A percentile compares a stretch with the other conserved stretches of the same genome.
These are phyloP conservation scores for Otus sunia DNA, from an alignment of 2,113 vertebrate genomes.

Conservation along the genomic window DNA sequence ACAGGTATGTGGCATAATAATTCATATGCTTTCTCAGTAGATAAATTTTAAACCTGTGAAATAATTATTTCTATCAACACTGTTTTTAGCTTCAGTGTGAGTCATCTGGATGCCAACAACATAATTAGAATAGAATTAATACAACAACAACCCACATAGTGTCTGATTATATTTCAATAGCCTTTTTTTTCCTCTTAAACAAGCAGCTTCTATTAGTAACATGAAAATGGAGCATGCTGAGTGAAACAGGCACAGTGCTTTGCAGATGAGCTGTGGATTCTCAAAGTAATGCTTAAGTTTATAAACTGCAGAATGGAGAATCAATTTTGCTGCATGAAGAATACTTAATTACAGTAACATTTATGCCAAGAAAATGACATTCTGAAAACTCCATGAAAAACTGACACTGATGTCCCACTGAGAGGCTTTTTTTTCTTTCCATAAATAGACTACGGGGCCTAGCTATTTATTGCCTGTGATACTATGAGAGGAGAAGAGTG, in stretches of 20 bases:
- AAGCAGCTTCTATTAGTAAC: slow-evolving; percentile 12
- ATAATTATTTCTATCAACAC: background rate
- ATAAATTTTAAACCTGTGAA: background rate
- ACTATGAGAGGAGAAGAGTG: background rate
- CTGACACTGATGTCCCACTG: slow-evolving; percentile 48
- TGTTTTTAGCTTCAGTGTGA: background rate
- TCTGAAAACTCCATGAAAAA: slow-evolving; percentile 59
- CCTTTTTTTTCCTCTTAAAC: background rate
- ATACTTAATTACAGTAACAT: slow-evolving; percentile 59
- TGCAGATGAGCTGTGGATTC: slow-evolving; percentile 40
- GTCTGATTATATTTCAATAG: slow-evolving; percentile 37
- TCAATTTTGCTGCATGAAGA: slow-evolving; percentile 56
- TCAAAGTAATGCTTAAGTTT: slow-evolving; percentile 54
- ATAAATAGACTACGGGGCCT: slow-evolving; percentile 32
- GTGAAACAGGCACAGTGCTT: background rate
- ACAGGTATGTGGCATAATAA: background rate
- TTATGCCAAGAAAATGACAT: slow-evolving; percentile 65
- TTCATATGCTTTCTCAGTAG: background rate
- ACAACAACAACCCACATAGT: slow-evolving; percentile 10
- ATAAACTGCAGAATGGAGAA: slow-evolving; percentile 61
- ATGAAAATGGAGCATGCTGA: slow-evolving; percentile 3
- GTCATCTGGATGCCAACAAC: slow-evolving; percentile 2
- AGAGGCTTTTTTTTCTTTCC: slow-evolving; percentile 20
- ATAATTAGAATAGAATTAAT: slow-evolving; percentile 48
- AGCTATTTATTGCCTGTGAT: slow-evolving; percentile 49